Base-by-base conservation (phyloP, 2,113 vertebrate genomes). In the Albula glossodonta region DNA sequence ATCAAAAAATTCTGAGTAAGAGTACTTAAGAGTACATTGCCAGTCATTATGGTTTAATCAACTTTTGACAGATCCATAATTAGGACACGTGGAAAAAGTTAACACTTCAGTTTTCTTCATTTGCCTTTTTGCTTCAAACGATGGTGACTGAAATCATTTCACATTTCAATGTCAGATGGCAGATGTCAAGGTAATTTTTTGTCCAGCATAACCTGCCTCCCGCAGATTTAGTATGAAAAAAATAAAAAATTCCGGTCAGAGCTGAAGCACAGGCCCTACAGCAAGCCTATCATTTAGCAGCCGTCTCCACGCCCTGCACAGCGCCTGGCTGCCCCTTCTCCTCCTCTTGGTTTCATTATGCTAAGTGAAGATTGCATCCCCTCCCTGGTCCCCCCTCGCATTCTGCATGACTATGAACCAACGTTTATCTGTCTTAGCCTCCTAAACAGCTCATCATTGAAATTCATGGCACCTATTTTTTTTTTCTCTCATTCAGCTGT, bases 371-470 rank as follows among this genome's bases (percentile, higher is more conserved):
- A 85, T 56, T 80, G 60, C 60, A 22, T 22, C 7, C 60, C 3
- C 60, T 19, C 60, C 49, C 17, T 19, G 25, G n/a, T 8, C 77
- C 77, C 5, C 50, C 41, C 10, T 25, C 53, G 31, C 78, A 66
- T 25, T 25, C n/a, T 51, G 53, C 41, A 50, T 85, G 78, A 31
- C 22, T 63, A 80, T 78, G 66, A 80, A 66, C 48, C 57, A 15
- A 48, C 11, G 22, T 51, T 19, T 51, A 56, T 80, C 84, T 66
- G 78, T 66, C 78, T 10, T 6, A 48, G 56, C 48, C 2, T 74
- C 78, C 78, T 7, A 56, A 81, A 85, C 49, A 9, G 17, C 52
- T 51, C 78, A 49, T 85, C 78, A 66, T 85, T 85, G 78, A 85
- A 49, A 85, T 85, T 80, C 84, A 85, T 85, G 57, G 51, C 41